Conservation (phyloP, 2,797 vertebrate genomes). For the Phrynocephalus forsythii region DNA sequence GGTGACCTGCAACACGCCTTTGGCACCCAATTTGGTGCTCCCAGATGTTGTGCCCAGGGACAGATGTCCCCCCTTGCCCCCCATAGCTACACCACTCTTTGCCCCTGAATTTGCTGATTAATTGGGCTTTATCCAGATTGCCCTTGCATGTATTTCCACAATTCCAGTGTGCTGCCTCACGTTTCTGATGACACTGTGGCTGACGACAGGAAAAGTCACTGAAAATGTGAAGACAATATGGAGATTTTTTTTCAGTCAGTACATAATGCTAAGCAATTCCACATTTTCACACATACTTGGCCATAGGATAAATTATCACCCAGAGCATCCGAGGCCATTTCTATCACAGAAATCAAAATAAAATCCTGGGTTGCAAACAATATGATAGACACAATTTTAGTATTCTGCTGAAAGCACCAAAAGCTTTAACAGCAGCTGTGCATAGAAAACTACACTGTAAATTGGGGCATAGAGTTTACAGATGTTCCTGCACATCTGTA, state of each 20-base stretch:
- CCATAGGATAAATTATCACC: not conserved
- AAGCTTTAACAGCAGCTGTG: not conserved
- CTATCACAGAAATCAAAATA: not conserved
- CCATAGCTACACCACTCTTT: too few relatives aligned
- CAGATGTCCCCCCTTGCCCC: too few relatives aligned
- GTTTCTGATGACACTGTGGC: not conserved
- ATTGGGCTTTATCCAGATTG: not conserved
- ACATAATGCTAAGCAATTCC: not conserved
- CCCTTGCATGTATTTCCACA: too few relatives aligned
- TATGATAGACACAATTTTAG: not conserved
- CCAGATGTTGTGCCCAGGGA: too few relatives aligned
- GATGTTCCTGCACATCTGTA: slow-evolving; percentile 13
- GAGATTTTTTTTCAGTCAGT: too few relatives aligned
- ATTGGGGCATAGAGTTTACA: not conserved
- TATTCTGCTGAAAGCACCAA: not conserved
- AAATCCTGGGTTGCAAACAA: not conserved
- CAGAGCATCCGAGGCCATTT: not conserved
- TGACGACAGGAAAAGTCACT: not conserved
- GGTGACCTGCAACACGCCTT: too few relatives aligned
- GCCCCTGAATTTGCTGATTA: not conserved
- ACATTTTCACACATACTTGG: not conserved
- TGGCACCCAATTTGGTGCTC: too few relatives aligned
- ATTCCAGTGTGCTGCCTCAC: not conserved
- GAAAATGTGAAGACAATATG: not conserved
- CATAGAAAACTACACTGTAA: not conserved